Evolutionary conservation across 2,888 invertebrate genomes (phyloP).

Genomic region (Suillia variegata): DNA sequence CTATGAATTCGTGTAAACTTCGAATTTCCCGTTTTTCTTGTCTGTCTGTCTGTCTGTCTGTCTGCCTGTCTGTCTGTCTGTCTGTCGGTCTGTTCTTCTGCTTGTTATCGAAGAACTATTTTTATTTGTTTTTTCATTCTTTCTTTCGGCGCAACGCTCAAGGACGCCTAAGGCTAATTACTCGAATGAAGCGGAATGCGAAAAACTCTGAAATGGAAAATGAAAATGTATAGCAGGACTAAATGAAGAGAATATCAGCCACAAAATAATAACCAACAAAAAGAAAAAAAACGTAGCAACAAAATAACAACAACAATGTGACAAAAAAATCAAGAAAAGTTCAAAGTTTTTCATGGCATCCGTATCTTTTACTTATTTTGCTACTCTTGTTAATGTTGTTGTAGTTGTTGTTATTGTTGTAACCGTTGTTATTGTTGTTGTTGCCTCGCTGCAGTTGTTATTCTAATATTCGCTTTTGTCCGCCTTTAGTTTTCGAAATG

Average conservation of each 20-base stretch:
- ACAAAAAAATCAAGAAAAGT: not conserved
- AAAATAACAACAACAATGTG: not conserved
- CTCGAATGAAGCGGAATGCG: too few relatives aligned
- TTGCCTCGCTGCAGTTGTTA: constrained; percentile 14
- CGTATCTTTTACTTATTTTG: too few relatives aligned
- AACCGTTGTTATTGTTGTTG: constrained; percentile 3
- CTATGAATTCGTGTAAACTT: not conserved
- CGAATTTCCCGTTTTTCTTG: not conserved
- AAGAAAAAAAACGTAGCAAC: not conserved
- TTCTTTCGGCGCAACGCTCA: too few relatives aligned
- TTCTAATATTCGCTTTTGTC: constrained; percentile 28
- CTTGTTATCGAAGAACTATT: not conserved
- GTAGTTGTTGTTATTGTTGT: not conserved
- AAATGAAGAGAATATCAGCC: not conserved
- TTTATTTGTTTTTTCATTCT: not conserved
- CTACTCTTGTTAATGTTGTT: constrained; percentile 8
- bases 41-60: too few relatives aligned
- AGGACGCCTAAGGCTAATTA: not conserved
- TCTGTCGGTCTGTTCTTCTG: too few relatives aligned
- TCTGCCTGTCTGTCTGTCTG: too few relatives aligned
- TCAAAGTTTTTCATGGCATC: not conserved
- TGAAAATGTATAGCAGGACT: not conserved
- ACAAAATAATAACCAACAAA: not conserved
- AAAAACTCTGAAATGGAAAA: too few relatives aligned
- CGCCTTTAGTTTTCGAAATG: constrained; percentile 31